Base-by-base conservation (phyloP, 2,113 vertebrate genomes). In the Chloropsis hardwickii region DNA sequence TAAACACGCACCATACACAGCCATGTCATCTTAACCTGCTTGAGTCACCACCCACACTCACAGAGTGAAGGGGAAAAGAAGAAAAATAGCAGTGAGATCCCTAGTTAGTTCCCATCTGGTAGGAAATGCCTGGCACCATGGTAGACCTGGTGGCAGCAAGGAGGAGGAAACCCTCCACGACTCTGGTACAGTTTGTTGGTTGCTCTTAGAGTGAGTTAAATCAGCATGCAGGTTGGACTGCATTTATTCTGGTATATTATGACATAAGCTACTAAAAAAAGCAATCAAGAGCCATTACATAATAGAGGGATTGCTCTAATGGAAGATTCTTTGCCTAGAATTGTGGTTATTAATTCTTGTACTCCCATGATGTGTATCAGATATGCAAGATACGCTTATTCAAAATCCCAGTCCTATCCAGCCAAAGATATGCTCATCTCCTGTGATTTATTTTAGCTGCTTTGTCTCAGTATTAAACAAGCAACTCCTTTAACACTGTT, bases 401-500 rank as follows among this genome's bases (percentile, higher is more conserved):
- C 42, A 65, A 81, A 94, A 80, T 66, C 14, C 19, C 18, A 76
- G 12, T 29, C 35, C 51, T n/a, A 37, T 44, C 73, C 51, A 87
- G 22, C 9, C 47, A 58, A 35, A 66, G 27, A 33, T 21, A 56
- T 20, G 13, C 21, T 87, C 28, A 42, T 85, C 51, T 82, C 39
- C 42, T 92, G 28, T 73, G 56, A 67, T 92, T 92, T 86, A 66
- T 90, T 95, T 96, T 88, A 77, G 27, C 35, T 81, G 33, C 11
- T 88, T 86, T 67, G 9, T 93, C 62, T 86, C 58, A 67, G 6
- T 56, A 54, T 81, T 81, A 73, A 80, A 73, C 33, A 62, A 62
- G 17, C 1, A 69, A 21, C 54, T 87, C 53, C 39, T 39, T 69
- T 86, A 90, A 82, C 60, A 56, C 22, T 66, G 73, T n/a, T 82